These are phyloP conservation scores for Nowickia ferox DNA, from an alignment of 2,888 invertebrate species.

Conservation along the genomic window DNA sequence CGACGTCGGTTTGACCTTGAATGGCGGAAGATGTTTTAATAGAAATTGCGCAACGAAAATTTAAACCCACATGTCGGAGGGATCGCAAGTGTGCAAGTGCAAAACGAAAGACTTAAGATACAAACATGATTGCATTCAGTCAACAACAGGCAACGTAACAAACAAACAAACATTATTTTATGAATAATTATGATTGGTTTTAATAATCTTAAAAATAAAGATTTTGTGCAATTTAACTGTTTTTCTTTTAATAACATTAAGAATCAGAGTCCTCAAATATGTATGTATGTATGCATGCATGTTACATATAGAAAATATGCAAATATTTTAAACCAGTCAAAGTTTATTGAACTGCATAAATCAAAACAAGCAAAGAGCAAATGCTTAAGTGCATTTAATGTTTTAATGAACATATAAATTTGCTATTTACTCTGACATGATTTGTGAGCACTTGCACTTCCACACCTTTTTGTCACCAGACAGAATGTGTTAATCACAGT, in stretches of 20 bases:
- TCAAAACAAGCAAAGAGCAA: constrained; percentile 28
- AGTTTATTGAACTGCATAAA: constrained; percentile 45
- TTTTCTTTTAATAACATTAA: too few relatives aligned
- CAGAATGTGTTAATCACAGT: constrained; percentile 64
- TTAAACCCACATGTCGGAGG: neutral
- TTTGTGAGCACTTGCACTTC: constrained; percentile 53
- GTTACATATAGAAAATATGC: neutral
- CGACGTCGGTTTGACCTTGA: constrained; percentile 60
- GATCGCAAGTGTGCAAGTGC: neutral
- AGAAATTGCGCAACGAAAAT: constrained; percentile 36
- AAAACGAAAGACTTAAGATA: constrained; percentile 68
- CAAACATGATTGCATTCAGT: constrained; percentile 20
- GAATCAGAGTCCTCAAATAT: neutral
- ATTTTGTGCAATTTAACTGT: too few relatives aligned
- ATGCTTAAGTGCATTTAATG: neutral
- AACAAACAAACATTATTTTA: too few relatives aligned
- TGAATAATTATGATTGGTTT: too few relatives aligned
- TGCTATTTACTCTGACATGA: constrained; percentile 40
- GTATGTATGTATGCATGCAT: too few relatives aligned
- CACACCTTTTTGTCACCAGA: constrained; percentile 62
- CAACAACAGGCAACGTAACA: neutral
- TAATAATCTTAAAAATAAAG: too few relatives aligned
- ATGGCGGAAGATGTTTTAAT: constrained; percentile 57
- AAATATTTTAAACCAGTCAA: constrained; percentile 9
- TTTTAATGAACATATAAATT: constrained; percentile 35